Base-by-base conservation (phyloP, 2,113 vertebrate species). In the Leucosticte australis region DNA sequence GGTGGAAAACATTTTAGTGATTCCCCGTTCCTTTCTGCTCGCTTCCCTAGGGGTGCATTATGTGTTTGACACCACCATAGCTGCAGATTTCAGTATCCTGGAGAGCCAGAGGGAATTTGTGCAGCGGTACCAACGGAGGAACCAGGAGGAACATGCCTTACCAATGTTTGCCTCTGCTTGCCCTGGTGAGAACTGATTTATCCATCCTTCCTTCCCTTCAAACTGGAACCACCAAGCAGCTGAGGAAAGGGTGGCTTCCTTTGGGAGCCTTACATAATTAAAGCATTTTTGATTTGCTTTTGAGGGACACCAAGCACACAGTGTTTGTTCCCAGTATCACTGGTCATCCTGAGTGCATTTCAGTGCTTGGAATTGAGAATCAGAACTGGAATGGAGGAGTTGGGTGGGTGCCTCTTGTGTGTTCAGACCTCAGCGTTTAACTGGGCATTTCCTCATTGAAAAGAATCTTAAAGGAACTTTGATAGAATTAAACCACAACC, bases 101-200 rank as follows among this genome's bases (percentile, higher is more conserved):
- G 99, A 99, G 97, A 99, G 98, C 80, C 99, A 99, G 97, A 99
- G 97, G 80, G 99, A 99, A 47, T 99, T 99, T 70, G 97, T 99
- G 91, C 98, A 98, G 83, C 97, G 99, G 3, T 99, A 98, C 87
- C 98, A 95, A 4, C 98, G 97, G 95, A 98, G 98, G 96, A 98
- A 98, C 79, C 98, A 99, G 63, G 98, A 99, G 56, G 96, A 98
- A 62, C 98, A 98, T 15, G 98, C 98, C 22, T 94, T 99, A 92
- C 99, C 99, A 27, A 99, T 99, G 99, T 99, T 99, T 97, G 99
- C 99, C 82, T 99, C 99, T 30, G 99, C 99, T 57, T 99, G 99
- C 92, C 99, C 99, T 78, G 99, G 99, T 99, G 96, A 98, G 97
- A 71, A 11, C 59, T 28, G 7, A 13, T 69, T 41, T 53, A 27